Evolutionary conservation across 2,113 vertebrate genomes (phyloP), one percentile per base, ranked within the genome.

Genomic region (Gasterosteus nipponicus): DNA sequence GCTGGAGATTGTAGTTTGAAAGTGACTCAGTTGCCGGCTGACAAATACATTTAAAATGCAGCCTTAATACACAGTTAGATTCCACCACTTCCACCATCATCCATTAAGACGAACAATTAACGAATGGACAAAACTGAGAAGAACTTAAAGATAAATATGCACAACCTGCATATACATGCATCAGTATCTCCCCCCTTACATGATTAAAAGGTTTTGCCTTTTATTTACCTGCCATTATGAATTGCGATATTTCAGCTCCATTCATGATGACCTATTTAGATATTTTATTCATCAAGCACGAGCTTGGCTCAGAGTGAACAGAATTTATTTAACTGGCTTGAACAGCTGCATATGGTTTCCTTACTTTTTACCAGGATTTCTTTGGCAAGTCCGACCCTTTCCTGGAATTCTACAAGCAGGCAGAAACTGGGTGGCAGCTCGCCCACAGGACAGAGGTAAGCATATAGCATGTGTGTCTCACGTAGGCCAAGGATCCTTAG

Each of bases 371-470:
- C 6, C 87, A 99, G 98, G 97, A 99, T 86, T 95, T 99, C 12
- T 99, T 99, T 93, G 97, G 98, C 58, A 99, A 98, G 85, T 99
- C 98, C 2, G 98, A 99, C 83, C 98, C 98, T 15, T 99, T 98
- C 89, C 92, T 99, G 92, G 98, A 99, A 87, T 97, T 99, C 82
- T 94, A 96, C 92, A 97, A 95, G 69, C 94, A 96, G 85, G 95
- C 92, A 14, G 96, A 93, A 61, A 96, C 96, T 82, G 96, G 96
- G 86, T 99, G 98, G 98, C 93, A 97, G 76, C 96, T 99, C 91
- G 95, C 96, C 85, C 97, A 99, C 90, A 94, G 98, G 90, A 99
- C 98, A 73, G 98, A 99, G 96, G 98, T 98, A 80, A 29, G 33
- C 1, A 58, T 12, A 16, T 11, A 19, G 26, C 29, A 4, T 1